Base-by-base conservation (phyloP, 2,113 vertebrate species). In the Sorex araneus region DNA sequence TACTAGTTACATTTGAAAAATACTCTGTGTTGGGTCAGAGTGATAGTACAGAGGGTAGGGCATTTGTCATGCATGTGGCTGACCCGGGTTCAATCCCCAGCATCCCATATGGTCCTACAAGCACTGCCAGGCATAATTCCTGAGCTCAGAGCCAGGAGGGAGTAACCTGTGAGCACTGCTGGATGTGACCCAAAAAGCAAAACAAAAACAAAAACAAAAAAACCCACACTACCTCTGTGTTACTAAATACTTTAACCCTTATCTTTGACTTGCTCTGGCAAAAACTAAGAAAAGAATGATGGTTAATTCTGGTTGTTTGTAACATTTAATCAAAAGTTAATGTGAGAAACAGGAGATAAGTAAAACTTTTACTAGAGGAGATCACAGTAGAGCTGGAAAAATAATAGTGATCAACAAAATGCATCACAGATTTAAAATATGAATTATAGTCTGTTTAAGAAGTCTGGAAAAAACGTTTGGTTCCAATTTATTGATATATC, bases 291-390 rank as follows among this genome's bases (percentile, higher is more conserved):
- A 87, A 92, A 91, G 8, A 75, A 36, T 93, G 87, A 71, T 5
- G 18, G 27, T 84, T 86, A 93, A 84, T 83, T 85, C 40, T 71
- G 19, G 63, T 66, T 93, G 45, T 6, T 4, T 87, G 75, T 87
- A 91, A 86, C 25, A 75, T 90, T 90, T 93, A 94, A 95, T 16
- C 40, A 69, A 3, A 88, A 40, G 34, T 93, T 82, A 70, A 79
- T 86, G n/a, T 75, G 69, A 92, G 40, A 87, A 83, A 75, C 9
- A 66, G 76, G 21, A 66, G 71, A 91, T 50, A 12, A n/a, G 81
- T 73, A 27, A 90, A 81, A 64, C 64, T 64, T 66, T 87, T 36
- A 50, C 16, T 83, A 87, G 77, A 91, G 13, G 77, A 91, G 13
- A 74, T 36, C 21, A 67, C 63, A 75, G 40, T 7, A 90, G 47